Evolutionary conservation across 2,113 vertebrate genomes (phyloP).

Genomic region (Dasypus novemcinctus): DNA sequence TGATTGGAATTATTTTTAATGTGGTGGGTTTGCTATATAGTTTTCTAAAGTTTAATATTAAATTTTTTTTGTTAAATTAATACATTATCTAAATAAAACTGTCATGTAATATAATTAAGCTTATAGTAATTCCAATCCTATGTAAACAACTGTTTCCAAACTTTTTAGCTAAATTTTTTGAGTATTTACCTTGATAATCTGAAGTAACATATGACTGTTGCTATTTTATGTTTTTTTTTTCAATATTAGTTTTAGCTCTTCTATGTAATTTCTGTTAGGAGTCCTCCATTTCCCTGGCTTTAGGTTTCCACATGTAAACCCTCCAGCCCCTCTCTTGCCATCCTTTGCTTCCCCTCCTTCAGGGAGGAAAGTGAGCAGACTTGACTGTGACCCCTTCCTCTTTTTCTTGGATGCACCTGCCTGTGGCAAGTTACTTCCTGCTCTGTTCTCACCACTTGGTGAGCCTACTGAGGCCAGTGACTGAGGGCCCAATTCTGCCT

Average conservation of each 20-base stretch:
- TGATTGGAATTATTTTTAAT: background rate
- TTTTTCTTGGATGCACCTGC: background rate
- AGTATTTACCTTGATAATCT: background rate
- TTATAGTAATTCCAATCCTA: background rate
- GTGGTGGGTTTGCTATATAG: background rate
- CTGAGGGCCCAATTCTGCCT: background rate
- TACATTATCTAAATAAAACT: background rate
- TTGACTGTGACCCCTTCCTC: background rate
- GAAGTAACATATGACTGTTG: background rate
- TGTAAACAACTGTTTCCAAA: background rate
- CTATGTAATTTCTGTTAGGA: background rate
- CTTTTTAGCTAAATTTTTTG: background rate
- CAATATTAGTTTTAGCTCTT: background rate
- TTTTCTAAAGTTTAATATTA: constrained; percentile 12
- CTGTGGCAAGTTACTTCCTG: too few species aligned
- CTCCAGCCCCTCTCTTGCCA: background rate
- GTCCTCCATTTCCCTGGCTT: background rate
- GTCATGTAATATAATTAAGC: background rate
- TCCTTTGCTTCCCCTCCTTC: background rate
- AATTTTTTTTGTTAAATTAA: background rate
- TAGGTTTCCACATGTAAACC: background rate
- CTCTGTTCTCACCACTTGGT: background rate
- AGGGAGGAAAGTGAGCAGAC: background rate
- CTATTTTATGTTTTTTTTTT: background rate
- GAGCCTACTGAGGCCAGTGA: background rate